Conservation (phyloP, 1,140 invertebrate species). For the Steinernema feltiae region DNA sequence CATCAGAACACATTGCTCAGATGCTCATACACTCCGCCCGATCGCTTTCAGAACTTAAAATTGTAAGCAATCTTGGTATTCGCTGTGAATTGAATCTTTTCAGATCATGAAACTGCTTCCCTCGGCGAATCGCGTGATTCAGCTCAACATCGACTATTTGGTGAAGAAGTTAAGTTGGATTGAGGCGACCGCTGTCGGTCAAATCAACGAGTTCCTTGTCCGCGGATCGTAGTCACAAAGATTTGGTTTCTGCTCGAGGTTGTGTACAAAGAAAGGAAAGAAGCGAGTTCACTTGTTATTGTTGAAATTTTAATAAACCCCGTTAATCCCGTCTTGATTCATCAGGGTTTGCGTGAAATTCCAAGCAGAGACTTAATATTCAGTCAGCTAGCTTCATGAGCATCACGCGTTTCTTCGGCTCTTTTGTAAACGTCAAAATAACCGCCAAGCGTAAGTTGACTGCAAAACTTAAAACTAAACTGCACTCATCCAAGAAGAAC, state of each 20-base stretch:
- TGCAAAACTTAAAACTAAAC: no score
- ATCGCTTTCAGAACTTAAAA: constrained; percentile 1
- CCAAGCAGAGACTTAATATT: no score
- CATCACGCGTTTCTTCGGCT: no score
- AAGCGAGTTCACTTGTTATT: no score
- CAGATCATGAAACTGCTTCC: constrained; percentile 1
- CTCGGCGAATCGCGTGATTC: neutral
- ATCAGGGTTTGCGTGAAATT: no score
- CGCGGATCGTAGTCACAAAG: neutral
- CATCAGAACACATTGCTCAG: neutral
- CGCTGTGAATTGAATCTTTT: neutral
- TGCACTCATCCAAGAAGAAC: no score
- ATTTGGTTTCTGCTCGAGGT: neutral
- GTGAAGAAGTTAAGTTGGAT: neutral
- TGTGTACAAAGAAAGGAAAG: no score
- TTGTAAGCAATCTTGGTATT: neutral
- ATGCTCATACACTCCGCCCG: constrained; percentile 2
- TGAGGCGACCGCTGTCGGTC: neutral
- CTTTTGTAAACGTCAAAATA: no score
- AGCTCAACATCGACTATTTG: constrained; percentile 1
- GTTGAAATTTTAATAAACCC: neutral
- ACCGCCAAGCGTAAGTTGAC: no score
- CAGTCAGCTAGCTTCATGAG: no score
- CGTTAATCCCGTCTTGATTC: no score
- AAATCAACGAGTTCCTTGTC: neutral